A percentile compares a stretch with the other conserved stretches of the same genome.
Evolutionary conservation across 2,888 invertebrate species (phyloP).

Genomic region (Drosophila pegasa): DNA sequence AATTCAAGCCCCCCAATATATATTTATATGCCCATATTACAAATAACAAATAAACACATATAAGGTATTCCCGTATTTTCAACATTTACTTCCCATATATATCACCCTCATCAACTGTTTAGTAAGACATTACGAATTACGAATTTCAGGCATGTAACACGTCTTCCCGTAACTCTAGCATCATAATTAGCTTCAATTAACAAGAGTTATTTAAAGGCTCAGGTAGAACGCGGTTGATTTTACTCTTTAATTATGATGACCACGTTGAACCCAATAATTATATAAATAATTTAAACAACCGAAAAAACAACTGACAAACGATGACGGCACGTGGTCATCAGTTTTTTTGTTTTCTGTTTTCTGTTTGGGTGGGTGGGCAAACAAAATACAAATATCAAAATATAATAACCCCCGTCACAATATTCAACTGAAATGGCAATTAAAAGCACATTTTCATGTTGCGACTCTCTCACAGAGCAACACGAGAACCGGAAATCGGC

Average conservation of each 20-base stretch:
- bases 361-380: not conserved
- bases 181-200: slow-evolving; percentile 4
- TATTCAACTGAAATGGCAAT: slow-evolving; percentile 47
- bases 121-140: not conserved
- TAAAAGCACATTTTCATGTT: slow-evolving; percentile 63
- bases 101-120: not conserved
- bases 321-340: slow-evolving; percentile 37
- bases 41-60: too few species aligned
- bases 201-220: slow-evolving; percentile 5
- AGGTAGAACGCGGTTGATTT: not conserved
- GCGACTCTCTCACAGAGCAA: slow-evolving; percentile 10
- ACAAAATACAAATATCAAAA: not conserved
- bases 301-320: slow-evolving; percentile 22
- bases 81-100: not conserved
- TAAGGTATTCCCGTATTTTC: not conserved
- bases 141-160: not conserved
- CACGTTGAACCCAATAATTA: slow-evolving; percentile 32
- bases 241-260: slow-evolving; percentile 22
- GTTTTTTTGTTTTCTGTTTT: not conserved
- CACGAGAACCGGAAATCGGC: slow-evolving; percentile 30
- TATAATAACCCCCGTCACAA: slow-evolving; percentile 29
- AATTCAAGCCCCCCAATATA: too few species aligned
- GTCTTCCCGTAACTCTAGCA: not conserved
- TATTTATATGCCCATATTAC: too few species aligned
- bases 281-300: slow-evolving; percentile 50